phyloP scores from a whole-genome alignment of 2,113 vertebrate genomes.

The Bambusicola thoracicus region DNA sequence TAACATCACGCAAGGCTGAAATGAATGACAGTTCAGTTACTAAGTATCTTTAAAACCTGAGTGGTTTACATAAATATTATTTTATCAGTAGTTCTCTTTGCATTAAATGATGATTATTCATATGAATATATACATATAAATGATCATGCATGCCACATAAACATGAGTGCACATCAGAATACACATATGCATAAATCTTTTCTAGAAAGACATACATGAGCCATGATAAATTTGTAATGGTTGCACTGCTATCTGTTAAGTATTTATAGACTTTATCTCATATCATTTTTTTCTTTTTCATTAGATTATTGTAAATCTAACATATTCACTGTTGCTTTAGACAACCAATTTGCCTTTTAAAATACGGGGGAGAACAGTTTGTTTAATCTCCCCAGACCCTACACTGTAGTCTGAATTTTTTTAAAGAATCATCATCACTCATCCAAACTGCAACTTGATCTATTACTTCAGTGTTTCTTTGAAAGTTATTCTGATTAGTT shows the following conservation, averaged over 20 bases:
- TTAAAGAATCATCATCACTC: neutral
- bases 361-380: neutral
- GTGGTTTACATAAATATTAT: neutral
- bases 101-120: neutral
- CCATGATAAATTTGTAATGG: neutral
- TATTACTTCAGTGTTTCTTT: neutral
- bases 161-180: neutral
- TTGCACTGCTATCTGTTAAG: neutral
- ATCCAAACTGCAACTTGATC: neutral
- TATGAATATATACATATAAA: neutral
- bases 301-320: neutral
- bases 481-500: neutral
- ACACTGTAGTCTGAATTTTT: neutral
- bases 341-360: neutral
- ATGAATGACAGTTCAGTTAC: neutral
- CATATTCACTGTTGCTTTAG: neutral
- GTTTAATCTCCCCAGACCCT: neutral
- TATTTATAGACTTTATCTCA: neutral
- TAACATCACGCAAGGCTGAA: neutral
- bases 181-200: neutral
- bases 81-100: neutral
- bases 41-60: neutral
- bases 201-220: neutral
- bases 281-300: neutral
- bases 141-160: neutral